Evolutionary conservation across 2,888 invertebrate genomes (phyloP).

Genomic region (Omphaloscelis lunosa): DNA sequence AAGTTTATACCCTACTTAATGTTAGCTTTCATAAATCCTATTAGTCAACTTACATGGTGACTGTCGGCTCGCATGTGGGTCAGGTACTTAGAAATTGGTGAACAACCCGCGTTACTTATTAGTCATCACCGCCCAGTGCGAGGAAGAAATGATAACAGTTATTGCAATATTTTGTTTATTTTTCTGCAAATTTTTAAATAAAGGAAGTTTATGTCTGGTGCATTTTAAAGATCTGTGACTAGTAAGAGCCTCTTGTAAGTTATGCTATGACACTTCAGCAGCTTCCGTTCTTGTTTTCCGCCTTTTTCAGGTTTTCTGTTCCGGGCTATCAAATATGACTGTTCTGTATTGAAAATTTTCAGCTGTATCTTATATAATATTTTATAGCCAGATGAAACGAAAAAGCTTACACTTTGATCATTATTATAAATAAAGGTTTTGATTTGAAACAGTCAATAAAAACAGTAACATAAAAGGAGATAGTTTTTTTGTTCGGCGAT

Average conservation of each 20-base stretch:
- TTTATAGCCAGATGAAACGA: not conserved
- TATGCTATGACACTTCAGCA: slow-evolving; percentile 2
- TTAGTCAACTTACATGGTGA: slow-evolving; percentile 67
- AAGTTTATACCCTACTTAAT: slow-evolving; percentile 45
- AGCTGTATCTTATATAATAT: not conserved
- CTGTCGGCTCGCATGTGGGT: slow-evolving; percentile 71
- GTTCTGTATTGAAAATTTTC: too few relatives aligned
- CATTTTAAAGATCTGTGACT: slow-evolving; percentile 20
- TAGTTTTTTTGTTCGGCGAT: too few relatives aligned
- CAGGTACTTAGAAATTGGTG: slow-evolving; percentile 82
- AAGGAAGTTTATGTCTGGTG: slow-evolving; percentile 2
- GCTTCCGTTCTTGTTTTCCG: not conserved
- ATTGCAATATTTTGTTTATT: not conserved
- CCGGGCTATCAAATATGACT: not conserved
- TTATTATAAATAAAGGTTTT: not conserved
- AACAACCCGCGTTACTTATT: slow-evolving; percentile 72
- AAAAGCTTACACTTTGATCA: not conserved
- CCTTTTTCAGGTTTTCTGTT: not conserved
- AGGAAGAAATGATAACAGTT: slow-evolving; percentile 26
- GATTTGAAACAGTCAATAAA: not conserved
- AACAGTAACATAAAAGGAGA: too few relatives aligned
- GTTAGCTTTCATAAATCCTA: slow-evolving; percentile 66
- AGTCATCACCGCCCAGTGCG: slow-evolving; percentile 71
- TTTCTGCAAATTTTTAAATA: slow-evolving; percentile 2
- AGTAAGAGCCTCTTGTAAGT: not conserved